Evolutionary conservation across 2,888 invertebrate genomes (phyloP).

Genomic region (Pantelozetes paolii): DNA sequence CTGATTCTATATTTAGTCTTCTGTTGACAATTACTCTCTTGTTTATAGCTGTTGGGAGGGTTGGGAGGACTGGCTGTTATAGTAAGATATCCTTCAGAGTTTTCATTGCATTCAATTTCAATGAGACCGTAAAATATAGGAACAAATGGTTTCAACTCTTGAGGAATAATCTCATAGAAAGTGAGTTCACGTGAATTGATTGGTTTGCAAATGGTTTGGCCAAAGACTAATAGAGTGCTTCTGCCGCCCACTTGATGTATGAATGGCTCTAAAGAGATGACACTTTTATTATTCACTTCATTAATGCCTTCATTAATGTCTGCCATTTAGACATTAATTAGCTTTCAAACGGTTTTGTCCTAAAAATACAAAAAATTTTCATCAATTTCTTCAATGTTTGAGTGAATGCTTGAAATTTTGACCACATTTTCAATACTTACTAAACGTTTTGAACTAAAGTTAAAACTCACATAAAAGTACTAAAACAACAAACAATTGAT

Average conservation of each 20-base stretch:
- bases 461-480: too few relatives aligned
- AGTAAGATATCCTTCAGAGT: slow-evolving; percentile 56
- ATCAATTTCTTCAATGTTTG: too few relatives aligned
- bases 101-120: slow-evolving; percentile 53
- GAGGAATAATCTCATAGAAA: slow-evolving; percentile 59
- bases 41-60: slow-evolving; percentile 47
- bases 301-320: background rate
- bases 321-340: background rate
- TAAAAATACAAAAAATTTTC: too few relatives aligned
- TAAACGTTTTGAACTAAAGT: too few relatives aligned
- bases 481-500: too few relatives aligned
- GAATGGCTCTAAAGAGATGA: slow-evolving; percentile 55
- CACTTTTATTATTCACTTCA: background rate
- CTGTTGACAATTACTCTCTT: background rate
- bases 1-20: slow-evolving; percentile 35
- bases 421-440: too few relatives aligned
- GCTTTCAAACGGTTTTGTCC: background rate
- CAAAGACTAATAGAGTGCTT: slow-evolving; percentile 38
- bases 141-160: slow-evolving; percentile 55
- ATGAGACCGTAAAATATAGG: slow-evolving; percentile 56
- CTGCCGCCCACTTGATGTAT: slow-evolving; percentile 55
- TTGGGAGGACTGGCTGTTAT: slow-evolving; percentile 54
- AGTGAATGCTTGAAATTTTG: too few relatives aligned
- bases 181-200: slow-evolving; percentile 57
- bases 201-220: slow-evolving; percentile 56